Evolutionary conservation across 2,888 invertebrate species (phyloP), one percentile per base, ranked within the genome.

Genomic region (Choristoneura rosaceana): DNA sequence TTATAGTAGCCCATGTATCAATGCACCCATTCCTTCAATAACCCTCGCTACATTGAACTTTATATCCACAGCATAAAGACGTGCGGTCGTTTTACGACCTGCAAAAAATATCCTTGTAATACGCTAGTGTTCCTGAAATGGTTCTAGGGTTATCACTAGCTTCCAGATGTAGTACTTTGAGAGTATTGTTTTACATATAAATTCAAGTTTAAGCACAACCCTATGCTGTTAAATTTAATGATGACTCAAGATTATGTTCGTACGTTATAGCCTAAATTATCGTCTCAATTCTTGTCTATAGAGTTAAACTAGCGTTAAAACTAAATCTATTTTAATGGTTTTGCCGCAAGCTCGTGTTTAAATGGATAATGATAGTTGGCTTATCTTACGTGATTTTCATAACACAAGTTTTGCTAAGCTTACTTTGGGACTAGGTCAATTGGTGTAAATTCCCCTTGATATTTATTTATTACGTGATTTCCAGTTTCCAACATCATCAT

Each of bases 81-180:
- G 25, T 55, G 12, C 10, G 12, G 3, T 25, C 7, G 12, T 55
- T 55, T 55, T 55, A 25, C 55, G 8, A 4, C 25, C 55, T 25
- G 25, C 25, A 17, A 17, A 25, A 25, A 25, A 25, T 25, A 25
- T 25, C 25, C 55, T 55, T 17, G 55, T 55, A 25, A 55, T 55
- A 7, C 12, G 25, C 1, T 55, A 55, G 25, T 25, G 25, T 55
- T 55, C 25, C 5, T 25, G 55, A 25, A 55, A 55, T 25, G 55
- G 55, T 17, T 25, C 55, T 55, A 55, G 55, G 50, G 55, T 55
- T 55, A 55, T 55, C 55, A 55, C 55, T 55, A 12, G 55, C 25
- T 25, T 12, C 17, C 55, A 55, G 55, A 12, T 25, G 55, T 4
- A 55, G 55, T 25, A 55, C 55, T 55, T 25, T 3, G 25, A 12